phyloP scores from a whole-genome alignment of 2,113 vertebrate genomes.

The Catharus minimus region DNA sequence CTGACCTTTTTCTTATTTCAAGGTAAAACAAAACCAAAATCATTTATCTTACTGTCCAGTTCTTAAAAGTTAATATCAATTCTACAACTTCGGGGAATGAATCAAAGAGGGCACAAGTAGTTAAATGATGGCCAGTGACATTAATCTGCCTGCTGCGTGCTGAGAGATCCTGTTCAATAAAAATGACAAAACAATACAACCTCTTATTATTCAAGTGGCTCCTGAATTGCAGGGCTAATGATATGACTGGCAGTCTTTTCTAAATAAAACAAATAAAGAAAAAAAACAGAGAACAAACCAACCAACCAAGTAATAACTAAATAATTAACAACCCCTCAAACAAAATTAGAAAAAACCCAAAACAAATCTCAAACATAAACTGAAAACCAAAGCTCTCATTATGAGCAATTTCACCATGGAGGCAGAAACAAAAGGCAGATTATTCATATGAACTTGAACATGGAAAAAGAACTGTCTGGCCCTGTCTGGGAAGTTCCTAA shows the following conservation, averaged over 20 bases:
- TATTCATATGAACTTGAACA: not conserved
- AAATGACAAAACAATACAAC: not conserved
- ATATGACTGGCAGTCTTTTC: not conserved
- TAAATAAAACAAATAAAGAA: not conserved
- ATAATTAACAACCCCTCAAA: not conserved
- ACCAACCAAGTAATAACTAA: not conserved
- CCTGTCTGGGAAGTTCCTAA: not conserved
- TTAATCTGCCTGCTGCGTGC: not conserved
- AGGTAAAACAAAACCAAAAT: constrained; percentile 1
- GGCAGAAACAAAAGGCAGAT: not conserved
- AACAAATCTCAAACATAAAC: too few relatives aligned
- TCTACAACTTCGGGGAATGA: not conserved
- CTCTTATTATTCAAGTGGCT: not conserved
- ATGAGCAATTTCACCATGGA: not conserved
- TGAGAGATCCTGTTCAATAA: not conserved
- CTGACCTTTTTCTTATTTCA: constrained; percentile 15
- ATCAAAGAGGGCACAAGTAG: not conserved
- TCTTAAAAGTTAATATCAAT: constrained; percentile 38
- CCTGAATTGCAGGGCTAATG: not conserved
- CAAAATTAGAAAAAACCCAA: not conserved
- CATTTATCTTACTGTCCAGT: not conserved
- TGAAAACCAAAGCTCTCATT: not conserved
- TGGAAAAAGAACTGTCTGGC: not conserved
- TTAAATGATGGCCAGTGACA: constrained; percentile 3
- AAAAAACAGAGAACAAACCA: not conserved